These are phyloP conservation scores for Tupaia tana DNA, from an alignment of 2,113 vertebrate genomes.

Conservation along the genomic window DNA sequence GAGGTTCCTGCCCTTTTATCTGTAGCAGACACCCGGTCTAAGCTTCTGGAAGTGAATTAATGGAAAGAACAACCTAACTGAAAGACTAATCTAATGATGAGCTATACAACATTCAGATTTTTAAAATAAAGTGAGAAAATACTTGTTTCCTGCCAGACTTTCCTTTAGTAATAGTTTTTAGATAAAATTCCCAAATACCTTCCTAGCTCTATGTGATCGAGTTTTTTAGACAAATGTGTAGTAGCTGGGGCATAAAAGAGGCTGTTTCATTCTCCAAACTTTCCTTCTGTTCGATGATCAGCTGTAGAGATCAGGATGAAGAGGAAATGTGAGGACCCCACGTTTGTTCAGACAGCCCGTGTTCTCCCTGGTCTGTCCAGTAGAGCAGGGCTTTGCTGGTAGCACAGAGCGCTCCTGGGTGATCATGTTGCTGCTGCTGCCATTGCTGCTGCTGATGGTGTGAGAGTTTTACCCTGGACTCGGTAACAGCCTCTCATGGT, in stretches of 20 bases:
- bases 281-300: neutral
- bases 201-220: neutral
- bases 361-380: neutral
- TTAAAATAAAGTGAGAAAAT: slow-evolving; percentile 29
- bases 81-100: neutral
- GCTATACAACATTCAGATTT: neutral
- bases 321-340: neutral
- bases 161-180: neutral
- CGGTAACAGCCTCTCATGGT: neutral
- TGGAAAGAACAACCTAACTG: neutral
- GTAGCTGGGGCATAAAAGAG: neutral
- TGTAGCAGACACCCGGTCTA: neutral
- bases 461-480: neutral
- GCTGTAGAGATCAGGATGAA: neutral
- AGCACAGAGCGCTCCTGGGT: too few species aligned
- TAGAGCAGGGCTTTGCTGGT: neutral
- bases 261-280: neutral
- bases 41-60: neutral
- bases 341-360: neutral
- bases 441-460: accelerated
- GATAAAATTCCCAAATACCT: neutral
- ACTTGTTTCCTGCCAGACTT: slow-evolving; percentile 4
- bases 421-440: accelerated
- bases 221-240: slow-evolving; percentile 2
- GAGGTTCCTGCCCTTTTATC: neutral